Percentiles rank a stretch among this genome's conserved stretches.
Evolutionary conservation across 2,113 vertebrate species (phyloP).

Genomic region (Pongo abelii): DNA sequence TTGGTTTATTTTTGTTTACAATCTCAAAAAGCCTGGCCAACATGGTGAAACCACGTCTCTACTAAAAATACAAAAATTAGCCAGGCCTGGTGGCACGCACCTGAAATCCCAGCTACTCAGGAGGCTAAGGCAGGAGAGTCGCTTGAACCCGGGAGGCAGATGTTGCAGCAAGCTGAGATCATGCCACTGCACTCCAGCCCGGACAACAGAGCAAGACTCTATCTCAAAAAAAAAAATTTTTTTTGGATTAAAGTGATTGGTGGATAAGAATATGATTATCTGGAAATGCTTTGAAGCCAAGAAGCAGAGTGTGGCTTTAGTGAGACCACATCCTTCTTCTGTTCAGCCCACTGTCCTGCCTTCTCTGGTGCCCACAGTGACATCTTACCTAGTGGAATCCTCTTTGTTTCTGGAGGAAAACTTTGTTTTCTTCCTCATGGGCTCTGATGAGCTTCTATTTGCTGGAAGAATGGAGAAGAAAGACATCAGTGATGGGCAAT

Average conservation of each 20-base stretch:
- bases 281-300: not conserved
- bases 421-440: conserved; percentile 78
- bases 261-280: not conserved
- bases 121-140: too few relatives aligned
- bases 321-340: not conserved
- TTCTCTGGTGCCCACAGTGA: not conserved
- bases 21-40: not conserved
- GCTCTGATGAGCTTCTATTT: conserved; percentile 51
- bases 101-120: too few relatives aligned
- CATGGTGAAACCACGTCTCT: too few relatives aligned
- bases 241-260: not conserved
- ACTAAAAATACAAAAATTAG: too few relatives aligned
- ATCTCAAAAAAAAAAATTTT: not conserved
- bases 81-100: too few relatives aligned
- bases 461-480: conserved; percentile 79
- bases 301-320: not conserved
- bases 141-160: too few relatives aligned
- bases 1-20: not conserved
- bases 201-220: too few relatives aligned
- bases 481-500: not conserved
- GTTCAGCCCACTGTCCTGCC: not conserved
- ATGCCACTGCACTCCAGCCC: too few relatives aligned
- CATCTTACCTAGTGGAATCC: conserved; percentile 78
- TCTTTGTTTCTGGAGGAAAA: not conserved
- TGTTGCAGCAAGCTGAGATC: too few relatives aligned